Evolutionary conservation across 2,888 invertebrate genomes (phyloP).

Genomic region (Sarcophaga caerulescens): DNA sequence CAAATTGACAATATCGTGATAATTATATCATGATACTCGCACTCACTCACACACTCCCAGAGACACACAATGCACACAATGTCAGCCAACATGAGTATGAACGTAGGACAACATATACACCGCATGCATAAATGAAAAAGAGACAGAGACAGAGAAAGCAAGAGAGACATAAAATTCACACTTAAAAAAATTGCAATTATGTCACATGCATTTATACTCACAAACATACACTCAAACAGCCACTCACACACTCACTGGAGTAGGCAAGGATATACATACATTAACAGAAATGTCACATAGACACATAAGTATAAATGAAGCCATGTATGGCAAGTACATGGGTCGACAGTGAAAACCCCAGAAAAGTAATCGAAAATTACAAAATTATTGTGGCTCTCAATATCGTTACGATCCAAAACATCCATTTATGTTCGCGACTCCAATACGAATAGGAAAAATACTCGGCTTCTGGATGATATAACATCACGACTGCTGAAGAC

Average conservation of each 20-base stretch:
- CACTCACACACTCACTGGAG: neutral
- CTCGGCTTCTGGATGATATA: no score
- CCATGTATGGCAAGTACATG: no score
- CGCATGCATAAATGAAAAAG: neutral
- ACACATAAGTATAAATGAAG: neutral
- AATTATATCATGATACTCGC: slow-evolving; percentile 74
- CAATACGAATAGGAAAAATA: no score
- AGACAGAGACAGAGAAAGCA: neutral
- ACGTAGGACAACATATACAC: slow-evolving; percentile 3
- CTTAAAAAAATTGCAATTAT: slow-evolving; percentile 63
- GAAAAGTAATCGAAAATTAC: no score
- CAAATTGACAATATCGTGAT: slow-evolving; percentile 78
- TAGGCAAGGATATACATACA: neutral
- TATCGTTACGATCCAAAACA: no score
- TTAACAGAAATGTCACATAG: no score
- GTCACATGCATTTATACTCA: slow-evolving; percentile 13
- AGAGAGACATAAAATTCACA: slow-evolving; percentile 44
- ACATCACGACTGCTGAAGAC: no score
- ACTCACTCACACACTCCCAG: neutral
- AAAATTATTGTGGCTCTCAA: no score
- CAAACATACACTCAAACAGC: neutral
- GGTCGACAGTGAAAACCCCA: no score
- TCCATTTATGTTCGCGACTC: no score
- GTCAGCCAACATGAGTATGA: slow-evolving; percentile 36
- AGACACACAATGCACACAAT: neutral